Evolutionary conservation across 23 tunicate species (phyloP).

Genomic region (Diplosoma virens): DNA sequence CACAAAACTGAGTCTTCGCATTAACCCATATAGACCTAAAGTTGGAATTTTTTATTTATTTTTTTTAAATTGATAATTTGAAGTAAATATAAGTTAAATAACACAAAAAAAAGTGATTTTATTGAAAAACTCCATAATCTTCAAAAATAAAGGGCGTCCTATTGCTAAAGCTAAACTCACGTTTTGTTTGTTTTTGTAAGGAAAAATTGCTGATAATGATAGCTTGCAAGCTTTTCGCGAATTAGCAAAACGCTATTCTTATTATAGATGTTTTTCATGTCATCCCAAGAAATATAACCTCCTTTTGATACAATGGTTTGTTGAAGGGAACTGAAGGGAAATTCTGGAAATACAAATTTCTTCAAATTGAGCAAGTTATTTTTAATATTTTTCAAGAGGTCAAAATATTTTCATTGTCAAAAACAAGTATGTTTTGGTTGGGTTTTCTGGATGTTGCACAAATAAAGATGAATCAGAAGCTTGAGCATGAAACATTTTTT

Average conservation of each 20-base stretch:
- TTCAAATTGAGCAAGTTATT: background rate
- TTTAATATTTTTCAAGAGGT: background rate
- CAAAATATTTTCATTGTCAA: too few species aligned
- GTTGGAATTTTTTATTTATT: too few species aligned
- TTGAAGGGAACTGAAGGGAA: background rate
- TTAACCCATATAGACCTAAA: background rate
- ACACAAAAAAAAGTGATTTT: too few species aligned
- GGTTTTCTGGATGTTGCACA: background rate
- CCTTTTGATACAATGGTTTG: background rate
- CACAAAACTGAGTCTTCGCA: background rate
- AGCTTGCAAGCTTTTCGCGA: background rate
- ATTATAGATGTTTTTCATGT: background rate
- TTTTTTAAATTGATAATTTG: too few species aligned
- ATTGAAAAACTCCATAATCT: too few species aligned
- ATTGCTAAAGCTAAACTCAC: background rate
- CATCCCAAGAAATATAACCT: background rate
- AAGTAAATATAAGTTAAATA: too few species aligned
- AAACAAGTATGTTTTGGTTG: background rate
- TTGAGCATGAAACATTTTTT: background rate
- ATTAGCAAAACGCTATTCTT: background rate
- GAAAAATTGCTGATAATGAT: background rate
- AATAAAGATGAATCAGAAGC: background rate
- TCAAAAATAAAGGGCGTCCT: too few species aligned
- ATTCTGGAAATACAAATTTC: background rate
- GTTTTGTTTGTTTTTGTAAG: background rate